These are phyloP conservation scores for Lasioglossum oenotherae DNA, from an alignment of 2,888 invertebrate species.

Conservation along the genomic window DNA sequence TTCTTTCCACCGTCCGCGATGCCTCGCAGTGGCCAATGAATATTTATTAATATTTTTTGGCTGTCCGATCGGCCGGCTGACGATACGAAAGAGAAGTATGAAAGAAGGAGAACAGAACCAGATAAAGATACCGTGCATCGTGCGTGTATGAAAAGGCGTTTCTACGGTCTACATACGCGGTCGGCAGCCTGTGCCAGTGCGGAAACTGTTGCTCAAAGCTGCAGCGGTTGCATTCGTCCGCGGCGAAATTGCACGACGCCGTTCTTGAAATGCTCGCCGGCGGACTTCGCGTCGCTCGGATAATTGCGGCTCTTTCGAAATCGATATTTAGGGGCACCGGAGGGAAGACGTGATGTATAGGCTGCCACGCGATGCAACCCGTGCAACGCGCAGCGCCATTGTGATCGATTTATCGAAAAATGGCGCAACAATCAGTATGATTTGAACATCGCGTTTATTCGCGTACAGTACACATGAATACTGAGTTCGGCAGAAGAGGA, in stretches of 20 bases:
- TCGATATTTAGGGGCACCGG: constrained; percentile 28
- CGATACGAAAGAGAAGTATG: not conserved
- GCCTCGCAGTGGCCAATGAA: constrained; percentile 28
- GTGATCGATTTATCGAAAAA: no score
- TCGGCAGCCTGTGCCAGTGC: not conserved
- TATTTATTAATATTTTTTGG: constrained; percentile 41
- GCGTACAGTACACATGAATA: no score
- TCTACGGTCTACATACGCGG: constrained; percentile 3
- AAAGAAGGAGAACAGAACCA: not conserved
- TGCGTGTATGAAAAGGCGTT: constrained; percentile 11
- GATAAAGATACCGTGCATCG: not conserved
- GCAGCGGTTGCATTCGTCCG: not conserved
- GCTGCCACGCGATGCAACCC: no score
- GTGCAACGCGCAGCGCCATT: no score
- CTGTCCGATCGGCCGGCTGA: not conserved
- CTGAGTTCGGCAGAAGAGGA: no score
- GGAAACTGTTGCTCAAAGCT: constrained; percentile 28
- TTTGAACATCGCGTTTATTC: no score
- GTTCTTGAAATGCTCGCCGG: constrained; percentile 12
- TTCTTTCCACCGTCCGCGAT: not conserved
- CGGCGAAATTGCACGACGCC: constrained; percentile 11
- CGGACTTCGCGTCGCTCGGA: constrained; percentile 64
- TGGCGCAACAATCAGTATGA: no score
- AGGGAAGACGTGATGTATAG: not conserved
- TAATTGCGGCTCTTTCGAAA: constrained; percentile 58